Conservation (phyloP, 2,888 invertebrate species). For the Muschampia plurimacula region DNA sequence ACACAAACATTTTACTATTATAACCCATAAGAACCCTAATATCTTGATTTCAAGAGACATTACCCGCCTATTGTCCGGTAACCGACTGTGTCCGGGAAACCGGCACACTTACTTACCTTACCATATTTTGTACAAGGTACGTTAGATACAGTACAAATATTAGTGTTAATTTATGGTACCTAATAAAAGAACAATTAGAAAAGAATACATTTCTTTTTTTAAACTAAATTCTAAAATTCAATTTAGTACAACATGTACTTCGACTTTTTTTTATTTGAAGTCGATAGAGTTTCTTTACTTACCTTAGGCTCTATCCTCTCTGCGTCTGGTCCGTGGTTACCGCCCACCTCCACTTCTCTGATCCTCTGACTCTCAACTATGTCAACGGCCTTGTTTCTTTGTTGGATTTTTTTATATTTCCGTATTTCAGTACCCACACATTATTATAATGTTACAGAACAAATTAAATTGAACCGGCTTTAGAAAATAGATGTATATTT, state of each 20-base stretch:
- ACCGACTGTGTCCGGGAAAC: too few species aligned
- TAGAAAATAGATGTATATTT: conserved; percentile 1
- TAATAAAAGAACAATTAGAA: too few species aligned
- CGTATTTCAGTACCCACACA: conserved; percentile 36
- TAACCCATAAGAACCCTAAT: too few species aligned
- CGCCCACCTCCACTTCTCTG: conserved; percentile 28
- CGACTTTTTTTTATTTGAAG: background rate
- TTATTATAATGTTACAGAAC: conserved; percentile 11
- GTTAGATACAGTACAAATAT: too few species aligned
- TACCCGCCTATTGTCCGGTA: too few species aligned
- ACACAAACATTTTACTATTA: too few species aligned
- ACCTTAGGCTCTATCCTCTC: background rate
- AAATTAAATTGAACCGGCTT: conserved; percentile 18
- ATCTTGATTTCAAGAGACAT: too few species aligned
- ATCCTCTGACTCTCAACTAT: conserved; percentile 31
- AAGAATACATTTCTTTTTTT: too few species aligned
- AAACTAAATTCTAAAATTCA: too few species aligned
- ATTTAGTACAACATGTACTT: background rate
- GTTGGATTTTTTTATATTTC: conserved; percentile 31
- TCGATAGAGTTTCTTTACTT: background rate
- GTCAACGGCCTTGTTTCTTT: conserved; percentile 38
- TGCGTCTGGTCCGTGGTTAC: conserved; percentile 1
- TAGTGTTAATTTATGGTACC: too few species aligned
- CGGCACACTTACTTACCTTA: too few species aligned
- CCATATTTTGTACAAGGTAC: too few species aligned